Base-by-base conservation (phyloP, 2,888 invertebrate genomes). In the Drosophila peninsularis region DNA sequence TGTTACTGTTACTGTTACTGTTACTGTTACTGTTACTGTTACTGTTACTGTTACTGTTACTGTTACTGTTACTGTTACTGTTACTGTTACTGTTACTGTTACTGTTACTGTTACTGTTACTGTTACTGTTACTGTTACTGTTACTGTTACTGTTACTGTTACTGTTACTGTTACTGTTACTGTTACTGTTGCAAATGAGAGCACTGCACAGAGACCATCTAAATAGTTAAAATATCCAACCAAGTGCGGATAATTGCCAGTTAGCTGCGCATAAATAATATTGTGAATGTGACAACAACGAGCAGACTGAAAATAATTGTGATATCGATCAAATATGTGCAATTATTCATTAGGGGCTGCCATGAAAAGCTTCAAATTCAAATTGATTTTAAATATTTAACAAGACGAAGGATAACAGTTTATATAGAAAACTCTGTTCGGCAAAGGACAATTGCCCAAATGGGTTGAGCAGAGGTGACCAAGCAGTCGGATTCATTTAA, bases 241-340 rank as follows among this genome's bases (percentile, higher is more conserved):
- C 62, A 62, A 62, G 50, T 50, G 30, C 14, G 17, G 42, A 44
- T 63, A 62, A 63, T 63, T 50, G 52, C 7, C 14, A 7, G 37
- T 32, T 39, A 49, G 19, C 30, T n/a, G 11, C 19, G 52, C 63
- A 64, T 64, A 52, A 64, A 64, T 64, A 62, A 64, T 64, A 45
- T 52, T 62, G 21, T 44, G 45, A 62, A 39, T 52, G 52, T 37
- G 44, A 32, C 50, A 21, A 50, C 62, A 36, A 64, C 30, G 37
- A 17, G 13, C 17, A 32, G 37, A 62, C 30, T n/a, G 49, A 32
- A 52, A n/a, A 49, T 64, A 62, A 62, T 52, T 52, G n/a, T n/a
- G 30, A 37, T 62, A 52, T 52, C 32, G 44, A 36, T 32, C 37
- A 32, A 52, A 39, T 61, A 32, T 34, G 30, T 52, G 24, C 19